These are phyloP conservation scores for Psylliodes chrysocephalus DNA, from an alignment of 2,888 invertebrate species.

Conservation along the genomic window DNA sequence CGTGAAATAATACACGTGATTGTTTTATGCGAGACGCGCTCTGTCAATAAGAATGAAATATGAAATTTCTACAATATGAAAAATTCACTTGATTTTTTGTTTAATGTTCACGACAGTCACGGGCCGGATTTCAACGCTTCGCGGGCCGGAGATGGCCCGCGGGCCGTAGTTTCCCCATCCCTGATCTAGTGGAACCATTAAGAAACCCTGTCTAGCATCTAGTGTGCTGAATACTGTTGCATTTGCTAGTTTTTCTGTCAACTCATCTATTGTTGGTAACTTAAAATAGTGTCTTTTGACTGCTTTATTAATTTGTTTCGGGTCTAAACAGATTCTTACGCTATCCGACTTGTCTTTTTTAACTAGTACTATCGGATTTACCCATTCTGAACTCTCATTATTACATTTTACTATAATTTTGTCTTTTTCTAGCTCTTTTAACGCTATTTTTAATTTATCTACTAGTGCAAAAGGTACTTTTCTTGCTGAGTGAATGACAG, in stretches of 20 bases:
- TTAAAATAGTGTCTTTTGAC: background rate
- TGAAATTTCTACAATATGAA: too few species aligned
- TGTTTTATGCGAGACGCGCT: too few species aligned
- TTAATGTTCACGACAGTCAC: too few species aligned
- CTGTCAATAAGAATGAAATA: too few species aligned
- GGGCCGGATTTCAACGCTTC: too few species aligned
- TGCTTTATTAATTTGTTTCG: background rate
- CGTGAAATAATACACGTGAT: too few species aligned
- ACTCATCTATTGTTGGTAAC: background rate
- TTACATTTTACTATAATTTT: background rate
- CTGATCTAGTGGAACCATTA: background rate
- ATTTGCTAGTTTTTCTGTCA: background rate
- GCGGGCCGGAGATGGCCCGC: too few species aligned
- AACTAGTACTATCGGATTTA: background rate
- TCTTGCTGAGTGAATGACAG: background rate
- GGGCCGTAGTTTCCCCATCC: too few species aligned
- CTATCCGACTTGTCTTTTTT: background rate
- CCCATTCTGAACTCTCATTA: background rate
- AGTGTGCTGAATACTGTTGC: too few species aligned
- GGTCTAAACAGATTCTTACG: background rate
- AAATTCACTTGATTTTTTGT: too few species aligned
- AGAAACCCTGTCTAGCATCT: background rate
- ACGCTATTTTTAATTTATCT: background rate
- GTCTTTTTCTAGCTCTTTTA: background rate
- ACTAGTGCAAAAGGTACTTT: background rate